phyloP scores from a whole-genome alignment of 2,113 vertebrate genomes.

The Acrocephalus kingi region DNA sequence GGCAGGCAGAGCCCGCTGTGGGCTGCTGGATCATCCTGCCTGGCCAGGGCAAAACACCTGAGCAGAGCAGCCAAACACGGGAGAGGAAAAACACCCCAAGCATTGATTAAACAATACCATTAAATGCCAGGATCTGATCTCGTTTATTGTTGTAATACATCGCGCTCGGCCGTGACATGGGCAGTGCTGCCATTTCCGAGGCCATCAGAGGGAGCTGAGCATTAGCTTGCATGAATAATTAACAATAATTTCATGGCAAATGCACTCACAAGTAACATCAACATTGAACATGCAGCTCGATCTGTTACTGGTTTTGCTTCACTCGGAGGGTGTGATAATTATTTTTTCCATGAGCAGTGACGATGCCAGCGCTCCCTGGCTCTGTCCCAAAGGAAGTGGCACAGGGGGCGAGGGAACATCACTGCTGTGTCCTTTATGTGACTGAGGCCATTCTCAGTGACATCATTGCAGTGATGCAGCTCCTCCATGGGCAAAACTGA shows the following conservation, averaged over 20 bases:
- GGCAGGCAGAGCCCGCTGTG: not conserved
- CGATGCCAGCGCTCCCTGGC: not conserved
- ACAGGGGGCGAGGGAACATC: not conserved
- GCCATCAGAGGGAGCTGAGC: conserved; percentile 3
- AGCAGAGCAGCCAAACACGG: not conserved
- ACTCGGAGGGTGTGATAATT: conserved; percentile 13
- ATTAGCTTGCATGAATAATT: conserved; percentile 51
- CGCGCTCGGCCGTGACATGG: not conserved
- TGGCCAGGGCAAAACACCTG: not conserved
- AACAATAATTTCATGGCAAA: conserved; percentile 48
- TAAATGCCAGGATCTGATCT: conserved; percentile 32
- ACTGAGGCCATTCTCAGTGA: not conserved
- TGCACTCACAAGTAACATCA: conserved; percentile 18
- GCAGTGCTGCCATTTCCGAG: not conserved
- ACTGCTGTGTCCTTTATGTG: accelerated
- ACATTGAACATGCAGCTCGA: not conserved
- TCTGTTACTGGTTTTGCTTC: not conserved
- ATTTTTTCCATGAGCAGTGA: not conserved
- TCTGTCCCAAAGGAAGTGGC: not conserved
- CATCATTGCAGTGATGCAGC: not conserved
- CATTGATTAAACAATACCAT: conserved; percentile 50
- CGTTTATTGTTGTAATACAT: not conserved
- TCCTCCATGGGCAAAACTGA: not conserved
- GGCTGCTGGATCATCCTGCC: not conserved
- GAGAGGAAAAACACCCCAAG: conserved; percentile 18